Evolutionary conservation across 2,797 vertebrate genomes (phyloP).

Genomic region (Eremophila alpestris): DNA sequence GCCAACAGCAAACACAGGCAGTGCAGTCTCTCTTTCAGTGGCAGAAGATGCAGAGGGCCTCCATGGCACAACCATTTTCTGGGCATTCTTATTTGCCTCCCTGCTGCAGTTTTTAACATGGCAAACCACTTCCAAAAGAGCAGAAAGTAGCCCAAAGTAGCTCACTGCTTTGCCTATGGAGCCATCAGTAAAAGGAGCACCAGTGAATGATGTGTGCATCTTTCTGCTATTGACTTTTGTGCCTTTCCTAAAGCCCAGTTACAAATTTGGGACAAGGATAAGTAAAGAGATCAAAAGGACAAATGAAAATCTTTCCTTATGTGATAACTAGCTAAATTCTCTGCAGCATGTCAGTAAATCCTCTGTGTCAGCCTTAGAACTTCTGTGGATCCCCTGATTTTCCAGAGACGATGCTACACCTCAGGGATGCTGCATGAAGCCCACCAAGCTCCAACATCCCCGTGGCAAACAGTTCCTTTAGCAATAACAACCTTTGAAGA

Average conservation of each 20-base stretch:
- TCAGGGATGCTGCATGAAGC: not conserved
- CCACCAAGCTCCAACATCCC: not conserved
- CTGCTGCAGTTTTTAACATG: not conserved
- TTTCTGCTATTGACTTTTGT: not conserved
- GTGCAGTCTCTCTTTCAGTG: fast-evolving
- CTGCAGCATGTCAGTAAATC: not conserved
- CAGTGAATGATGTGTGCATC: not conserved
- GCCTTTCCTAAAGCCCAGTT: not conserved
- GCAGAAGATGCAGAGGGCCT: not conserved
- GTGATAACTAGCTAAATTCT: not conserved
- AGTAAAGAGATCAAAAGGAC: not conserved
- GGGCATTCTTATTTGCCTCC: not conserved
- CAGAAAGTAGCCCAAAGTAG: not conserved
- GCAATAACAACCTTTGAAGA: not conserved
- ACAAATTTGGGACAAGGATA: not conserved
- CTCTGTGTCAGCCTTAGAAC: not conserved
- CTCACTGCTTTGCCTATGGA: not conserved
- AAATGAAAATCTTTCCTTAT: not conserved
- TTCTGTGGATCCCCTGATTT: not conserved
- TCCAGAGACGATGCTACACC: not conserved
- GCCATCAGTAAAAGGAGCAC: not conserved
- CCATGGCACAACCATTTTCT: not conserved
- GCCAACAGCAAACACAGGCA: fast-evolving
- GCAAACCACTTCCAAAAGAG: not conserved
- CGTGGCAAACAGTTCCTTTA: not conserved